Percentiles rank a stretch among this genome's conserved stretches.
These are phyloP conservation scores for Smithornis capensis DNA, from an alignment of 2,113 vertebrate genomes.

Conservation along the genomic window DNA sequence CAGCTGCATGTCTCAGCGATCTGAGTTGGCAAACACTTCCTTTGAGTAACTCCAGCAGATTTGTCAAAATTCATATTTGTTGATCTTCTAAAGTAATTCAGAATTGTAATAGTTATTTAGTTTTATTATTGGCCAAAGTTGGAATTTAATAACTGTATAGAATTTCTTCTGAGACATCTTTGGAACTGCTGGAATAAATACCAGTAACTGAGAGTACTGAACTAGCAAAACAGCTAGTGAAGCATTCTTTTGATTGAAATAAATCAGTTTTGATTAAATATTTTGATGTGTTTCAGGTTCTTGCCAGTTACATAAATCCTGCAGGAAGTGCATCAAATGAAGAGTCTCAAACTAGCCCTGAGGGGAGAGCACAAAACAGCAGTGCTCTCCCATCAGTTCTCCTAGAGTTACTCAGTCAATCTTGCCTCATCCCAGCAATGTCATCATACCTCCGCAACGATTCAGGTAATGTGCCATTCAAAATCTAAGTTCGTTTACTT, in stretches of 20 bases:
- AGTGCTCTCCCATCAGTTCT: slow-evolving; percentile 90
- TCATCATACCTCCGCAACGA: slow-evolving; percentile 97
- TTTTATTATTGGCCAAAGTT: neutral
- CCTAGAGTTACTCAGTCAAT: slow-evolving; percentile 93
- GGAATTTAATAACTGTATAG: neutral
- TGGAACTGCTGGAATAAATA: neutral
- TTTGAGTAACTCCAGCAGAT: neutral
- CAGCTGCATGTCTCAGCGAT: neutral
- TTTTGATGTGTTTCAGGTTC: slow-evolving; percentile 78
- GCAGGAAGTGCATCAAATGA: slow-evolving; percentile 80
- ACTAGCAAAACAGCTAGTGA: neutral
- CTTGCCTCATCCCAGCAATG: slow-evolving; percentile 98
- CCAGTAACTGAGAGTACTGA: neutral
- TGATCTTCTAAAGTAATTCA: neutral
- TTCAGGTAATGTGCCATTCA: slow-evolving; percentile 80
- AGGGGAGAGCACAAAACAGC: slow-evolving; percentile 87
- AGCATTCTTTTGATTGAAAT: neutral
- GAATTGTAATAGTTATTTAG: neutral
- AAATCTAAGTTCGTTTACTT: neutral
- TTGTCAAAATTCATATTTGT: neutral
- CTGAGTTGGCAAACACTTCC: neutral
- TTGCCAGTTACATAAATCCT: slow-evolving; percentile 98
- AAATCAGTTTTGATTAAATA: neutral
- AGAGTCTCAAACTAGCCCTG: slow-evolving; percentile 77
- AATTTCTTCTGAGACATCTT: neutral